Evolutionary conservation across 2,113 vertebrate species (phyloP).

Genomic region (Nipponia nippon): DNA sequence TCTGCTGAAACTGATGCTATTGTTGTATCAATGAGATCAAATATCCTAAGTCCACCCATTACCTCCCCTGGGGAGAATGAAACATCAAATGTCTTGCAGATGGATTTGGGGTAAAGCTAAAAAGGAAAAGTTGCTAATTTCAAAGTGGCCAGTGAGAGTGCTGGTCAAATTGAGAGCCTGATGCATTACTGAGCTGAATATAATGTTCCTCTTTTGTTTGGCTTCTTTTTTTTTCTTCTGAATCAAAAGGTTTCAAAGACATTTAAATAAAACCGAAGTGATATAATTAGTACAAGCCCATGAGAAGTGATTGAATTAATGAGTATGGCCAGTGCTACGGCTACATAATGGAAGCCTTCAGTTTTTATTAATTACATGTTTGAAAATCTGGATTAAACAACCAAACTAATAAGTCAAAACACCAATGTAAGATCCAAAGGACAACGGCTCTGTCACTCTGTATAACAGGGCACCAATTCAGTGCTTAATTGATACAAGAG

Average conservation of each 20-base stretch:
- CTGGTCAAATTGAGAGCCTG: neutral
- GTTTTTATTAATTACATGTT: constrained; percentile 43
- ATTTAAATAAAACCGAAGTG: neutral
- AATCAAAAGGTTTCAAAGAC: constrained; percentile 25
- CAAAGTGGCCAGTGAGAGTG: neutral
- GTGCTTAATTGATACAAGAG: constrained; percentile 42
- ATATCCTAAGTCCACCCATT: neutral
- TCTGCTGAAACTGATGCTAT: neutral
- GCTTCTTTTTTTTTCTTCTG: neutral
- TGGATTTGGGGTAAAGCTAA: neutral
- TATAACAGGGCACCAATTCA: neutral
- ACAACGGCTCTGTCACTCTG: neutral
- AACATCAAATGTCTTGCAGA: neutral
- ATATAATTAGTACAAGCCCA: constrained; percentile 30
- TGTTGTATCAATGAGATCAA: neutral
- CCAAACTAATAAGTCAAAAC: constrained; percentile 37
- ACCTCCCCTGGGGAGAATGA: neutral
- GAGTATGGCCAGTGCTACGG: neutral
- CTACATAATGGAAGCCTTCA: constrained; percentile 30
- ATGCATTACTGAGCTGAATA: neutral
- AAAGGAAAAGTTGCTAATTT: neutral
- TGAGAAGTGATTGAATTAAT: constrained; percentile 5
- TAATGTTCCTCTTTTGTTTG: neutral
- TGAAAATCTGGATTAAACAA: constrained; percentile 46
- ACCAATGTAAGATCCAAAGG: neutral